Evolutionary conservation across 2,113 vertebrate genomes (phyloP).

Genomic region (Syngnathus scovelli): DNA sequence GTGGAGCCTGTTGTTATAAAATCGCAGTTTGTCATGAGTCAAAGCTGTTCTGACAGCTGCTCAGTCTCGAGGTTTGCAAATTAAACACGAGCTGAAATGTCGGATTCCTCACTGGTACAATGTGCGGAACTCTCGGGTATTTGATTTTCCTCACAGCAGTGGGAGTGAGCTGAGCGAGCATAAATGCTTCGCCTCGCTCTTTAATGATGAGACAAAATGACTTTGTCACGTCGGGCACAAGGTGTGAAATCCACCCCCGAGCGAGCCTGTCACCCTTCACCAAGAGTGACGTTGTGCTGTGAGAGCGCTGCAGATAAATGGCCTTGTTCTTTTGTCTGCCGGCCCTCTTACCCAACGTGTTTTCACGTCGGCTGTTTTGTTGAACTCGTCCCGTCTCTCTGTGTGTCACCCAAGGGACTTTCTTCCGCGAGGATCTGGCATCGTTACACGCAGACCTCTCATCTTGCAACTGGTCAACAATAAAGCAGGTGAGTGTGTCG

Average conservation of each 20-base stretch:
- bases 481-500: constrained; percentile 80
- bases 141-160: constrained; percentile 1
- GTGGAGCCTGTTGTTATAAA: neutral
- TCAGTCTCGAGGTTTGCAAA: neutral
- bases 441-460: constrained; percentile 91
- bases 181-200: constrained; percentile 26
- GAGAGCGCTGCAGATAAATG: constrained; percentile 29
- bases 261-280: constrained; percentile 24
- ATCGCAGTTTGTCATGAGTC: neutral
- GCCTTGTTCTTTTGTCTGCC: neutral
- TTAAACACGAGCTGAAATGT: constrained; percentile 5
- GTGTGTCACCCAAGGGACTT: constrained; percentile 79
- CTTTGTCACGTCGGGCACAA: constrained; percentile 36
- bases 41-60: constrained; percentile 1
- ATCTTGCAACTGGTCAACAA: constrained; percentile 95
- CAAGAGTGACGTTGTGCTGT: constrained; percentile 11
- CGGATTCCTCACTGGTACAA: neutral
- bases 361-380: constrained; percentile 12
- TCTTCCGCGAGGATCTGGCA: constrained; percentile 91
- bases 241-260: constrained; percentile 35
- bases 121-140: neutral
- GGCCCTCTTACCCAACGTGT: neutral
- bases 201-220: constrained; percentile 41
- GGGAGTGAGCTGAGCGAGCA: constrained; percentile 3
- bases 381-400: constrained; percentile 14